These are phyloP conservation scores for Drosophila acutilabella DNA, from an alignment of 2,888 invertebrate genomes.

Conservation along the genomic window DNA sequence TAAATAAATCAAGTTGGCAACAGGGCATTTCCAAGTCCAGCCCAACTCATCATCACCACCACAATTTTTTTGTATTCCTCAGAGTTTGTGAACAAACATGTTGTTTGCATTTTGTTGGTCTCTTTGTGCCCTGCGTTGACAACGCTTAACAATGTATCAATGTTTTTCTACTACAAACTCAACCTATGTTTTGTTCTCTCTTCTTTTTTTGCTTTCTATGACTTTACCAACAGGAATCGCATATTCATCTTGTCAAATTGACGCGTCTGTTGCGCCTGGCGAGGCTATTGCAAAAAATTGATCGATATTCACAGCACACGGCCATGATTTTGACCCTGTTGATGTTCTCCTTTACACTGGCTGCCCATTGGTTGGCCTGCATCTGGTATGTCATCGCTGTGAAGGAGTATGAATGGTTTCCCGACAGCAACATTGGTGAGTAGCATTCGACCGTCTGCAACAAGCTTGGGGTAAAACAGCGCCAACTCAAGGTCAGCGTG, in stretches of 20 bases:
- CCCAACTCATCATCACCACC: neutral
- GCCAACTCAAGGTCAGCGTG: conserved; percentile 44
- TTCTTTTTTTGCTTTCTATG: conserved; percentile 7
- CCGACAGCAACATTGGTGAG: conserved; percentile 91
- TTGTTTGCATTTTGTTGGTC: conserved; percentile 29
- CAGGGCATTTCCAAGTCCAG: conserved; percentile 11
- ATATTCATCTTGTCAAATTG: conserved; percentile 96
- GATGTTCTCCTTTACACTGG: conserved; percentile 96
- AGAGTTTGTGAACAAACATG: conserved; percentile 8
- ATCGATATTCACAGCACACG: conserved; percentile 97
- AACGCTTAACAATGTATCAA: conserved; percentile 48
- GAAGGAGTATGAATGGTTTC: conserved; percentile 89
- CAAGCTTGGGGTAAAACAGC: conserved; percentile 6
- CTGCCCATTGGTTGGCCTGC: conserved; percentile 98
- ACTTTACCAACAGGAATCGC: conserved; percentile 87
- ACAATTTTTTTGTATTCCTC: neutral
- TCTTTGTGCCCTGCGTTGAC: conserved; percentile 18
- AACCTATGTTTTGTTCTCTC: conserved; percentile 1
- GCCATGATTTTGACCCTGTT: conserved; percentile 96
- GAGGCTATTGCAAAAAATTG: conserved; percentile 97
- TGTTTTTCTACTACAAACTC: conserved; percentile 9
- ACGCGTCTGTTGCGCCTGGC: conserved; percentile 95
- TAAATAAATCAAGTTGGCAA: neutral
- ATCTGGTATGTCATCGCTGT: conserved; percentile 98
- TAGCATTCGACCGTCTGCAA: conserved; percentile 32